A percentile compares a stretch with the other conserved stretches of the same genome.
Conservation (phyloP, 2,113 vertebrate genomes). For the Menidia beryllina region DNA sequence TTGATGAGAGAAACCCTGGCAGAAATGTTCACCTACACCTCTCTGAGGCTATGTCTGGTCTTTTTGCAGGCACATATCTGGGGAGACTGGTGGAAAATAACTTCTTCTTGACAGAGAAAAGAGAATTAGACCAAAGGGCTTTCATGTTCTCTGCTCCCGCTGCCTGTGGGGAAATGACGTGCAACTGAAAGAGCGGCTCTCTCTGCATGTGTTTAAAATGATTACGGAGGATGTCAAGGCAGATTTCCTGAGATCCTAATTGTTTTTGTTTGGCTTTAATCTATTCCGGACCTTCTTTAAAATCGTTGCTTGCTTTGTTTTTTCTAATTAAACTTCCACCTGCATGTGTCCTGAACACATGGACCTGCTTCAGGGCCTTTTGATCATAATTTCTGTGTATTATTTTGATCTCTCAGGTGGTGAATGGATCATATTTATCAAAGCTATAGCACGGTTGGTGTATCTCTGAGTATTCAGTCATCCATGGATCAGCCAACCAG, state of each 20-base stretch:
- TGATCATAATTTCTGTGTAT: background rate
- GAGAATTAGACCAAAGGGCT: slow-evolving; percentile 59
- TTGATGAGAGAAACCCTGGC: background rate
- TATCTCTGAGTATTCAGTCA: slow-evolving; percentile 6
- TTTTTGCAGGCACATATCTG: background rate
- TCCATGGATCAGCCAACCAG: slow-evolving; percentile 57
- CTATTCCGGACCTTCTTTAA: slow-evolving; percentile 10
- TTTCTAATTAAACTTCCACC: slow-evolving; percentile 15
- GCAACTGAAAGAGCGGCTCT: slow-evolving; percentile 30
- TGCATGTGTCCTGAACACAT: background rate
- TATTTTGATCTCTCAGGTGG: background rate
- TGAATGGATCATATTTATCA: slow-evolving; percentile 1
- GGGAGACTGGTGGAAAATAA: slow-evolving; percentile 41
- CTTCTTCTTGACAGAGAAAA: slow-evolving; percentile 39
- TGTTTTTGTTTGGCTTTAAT: slow-evolving; percentile 33
- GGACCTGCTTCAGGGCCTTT: background rate
- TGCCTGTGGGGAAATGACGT: slow-evolving; percentile 31
- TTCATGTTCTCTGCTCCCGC: slow-evolving; percentile 46
- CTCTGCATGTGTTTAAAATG: slow-evolving; percentile 36
- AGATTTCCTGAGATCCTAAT: slow-evolving; percentile 34
- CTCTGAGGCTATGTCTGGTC: slow-evolving; percentile 1
- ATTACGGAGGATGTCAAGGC: slow-evolving; percentile 42
- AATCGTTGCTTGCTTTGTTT: background rate
- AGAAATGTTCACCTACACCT: slow-evolving; percentile 19
- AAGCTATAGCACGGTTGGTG: slow-evolving; percentile 13